Conservation (phyloP, 30 jellyfish, hydroid and myxozoan species). For the Hydractinia echinata region DNA sequence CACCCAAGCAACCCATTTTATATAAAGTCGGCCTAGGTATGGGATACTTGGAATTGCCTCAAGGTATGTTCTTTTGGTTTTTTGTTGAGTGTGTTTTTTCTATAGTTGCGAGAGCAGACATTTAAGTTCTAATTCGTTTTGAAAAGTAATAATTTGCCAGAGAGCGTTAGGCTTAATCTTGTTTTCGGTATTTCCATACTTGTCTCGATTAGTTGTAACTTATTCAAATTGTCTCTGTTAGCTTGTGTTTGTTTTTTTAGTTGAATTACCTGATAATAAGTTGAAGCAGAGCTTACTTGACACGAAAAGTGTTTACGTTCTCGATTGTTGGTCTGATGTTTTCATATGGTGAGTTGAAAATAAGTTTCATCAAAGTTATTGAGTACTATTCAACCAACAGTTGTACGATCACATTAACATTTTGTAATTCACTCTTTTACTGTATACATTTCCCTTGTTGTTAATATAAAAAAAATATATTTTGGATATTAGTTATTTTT, state of each 20-base stretch:
- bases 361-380: no score
- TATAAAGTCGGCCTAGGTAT: constrained; percentile 96
- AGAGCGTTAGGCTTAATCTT: no score
- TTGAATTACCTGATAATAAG: constrained; percentile 81
- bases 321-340: constrained; percentile 98
- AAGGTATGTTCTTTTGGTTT: constrained; percentile 57
- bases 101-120: background rate
- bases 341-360: constrained; percentile 65
- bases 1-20: constrained; percentile 60
- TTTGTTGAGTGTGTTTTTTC: background rate
- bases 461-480: background rate
- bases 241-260: constrained; percentile 24
- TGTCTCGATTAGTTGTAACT: no score
- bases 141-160: no score
- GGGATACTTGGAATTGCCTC: constrained; percentile 98
- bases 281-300: constrained; percentile 62
- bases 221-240: no score
- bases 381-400: no score
- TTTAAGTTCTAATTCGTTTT: no score
- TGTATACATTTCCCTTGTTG: background rate
- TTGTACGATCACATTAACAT: background rate
- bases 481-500: background rate
- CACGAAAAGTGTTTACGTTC: constrained; percentile 82
- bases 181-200: no score
- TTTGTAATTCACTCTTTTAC: background rate